These are phyloP conservation scores for Gorsachius magnificus DNA, from an alignment of 2,797 vertebrate species.

Conservation along the genomic window DNA sequence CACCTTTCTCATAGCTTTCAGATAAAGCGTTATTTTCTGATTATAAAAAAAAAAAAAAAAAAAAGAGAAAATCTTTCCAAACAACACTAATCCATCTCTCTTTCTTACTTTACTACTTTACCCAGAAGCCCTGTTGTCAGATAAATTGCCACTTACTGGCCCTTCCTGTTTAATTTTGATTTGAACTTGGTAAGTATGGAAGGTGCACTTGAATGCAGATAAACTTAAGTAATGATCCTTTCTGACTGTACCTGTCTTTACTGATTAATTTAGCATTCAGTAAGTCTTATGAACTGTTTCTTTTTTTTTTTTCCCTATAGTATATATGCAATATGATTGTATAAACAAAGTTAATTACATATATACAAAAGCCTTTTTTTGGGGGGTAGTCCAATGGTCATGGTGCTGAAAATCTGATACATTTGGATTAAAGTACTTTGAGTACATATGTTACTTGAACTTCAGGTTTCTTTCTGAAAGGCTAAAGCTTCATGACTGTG, in stretches of 20 bases:
- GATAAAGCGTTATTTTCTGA: neutral
- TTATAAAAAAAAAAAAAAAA: neutral
- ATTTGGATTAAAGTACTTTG: neutral
- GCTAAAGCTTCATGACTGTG: constrained; percentile 7
- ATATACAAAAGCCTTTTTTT: neutral
- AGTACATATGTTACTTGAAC: neutral
- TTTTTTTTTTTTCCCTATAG: neutral
- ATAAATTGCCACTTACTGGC: neutral
- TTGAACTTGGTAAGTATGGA: neutral
- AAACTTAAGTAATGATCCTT: neutral
- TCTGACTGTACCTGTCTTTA: neutral
- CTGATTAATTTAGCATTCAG: neutral
- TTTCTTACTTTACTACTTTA: neutral
- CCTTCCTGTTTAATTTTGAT: neutral
- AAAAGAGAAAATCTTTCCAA: neutral
- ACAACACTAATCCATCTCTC: accelerated
- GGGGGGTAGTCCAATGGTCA: neutral
- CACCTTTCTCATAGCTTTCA: neutral
- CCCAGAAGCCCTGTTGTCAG: neutral
- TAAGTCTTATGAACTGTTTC: neutral
- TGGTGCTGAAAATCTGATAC: neutral
- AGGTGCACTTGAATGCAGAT: neutral
- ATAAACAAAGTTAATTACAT: neutral
- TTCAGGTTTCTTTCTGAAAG: constrained; percentile 11
- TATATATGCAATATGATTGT: neutral